These are phyloP conservation scores for Cossypha niveicapilla DNA, from an alignment of 2,797 vertebrate species.

Conservation along the genomic window DNA sequence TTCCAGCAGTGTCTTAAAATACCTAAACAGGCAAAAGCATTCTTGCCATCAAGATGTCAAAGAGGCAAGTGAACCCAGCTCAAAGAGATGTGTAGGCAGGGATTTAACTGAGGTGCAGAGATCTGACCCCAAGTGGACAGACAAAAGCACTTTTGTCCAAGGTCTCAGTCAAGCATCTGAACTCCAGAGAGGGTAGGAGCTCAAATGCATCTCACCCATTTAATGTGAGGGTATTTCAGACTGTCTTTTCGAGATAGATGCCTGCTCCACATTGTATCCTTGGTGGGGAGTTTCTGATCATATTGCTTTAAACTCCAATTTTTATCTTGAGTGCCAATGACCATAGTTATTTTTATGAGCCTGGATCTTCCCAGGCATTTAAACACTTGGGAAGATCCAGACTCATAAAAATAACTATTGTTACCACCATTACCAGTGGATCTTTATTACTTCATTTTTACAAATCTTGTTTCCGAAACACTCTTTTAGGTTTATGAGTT, in stretches of 20 bases:
- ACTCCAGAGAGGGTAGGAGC: background rate
- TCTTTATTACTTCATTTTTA: background rate
- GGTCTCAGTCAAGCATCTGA: background rate
- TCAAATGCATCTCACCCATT: background rate
- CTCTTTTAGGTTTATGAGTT: background rate
- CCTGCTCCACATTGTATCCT: background rate
- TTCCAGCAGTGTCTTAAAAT: background rate
- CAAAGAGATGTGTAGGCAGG: background rate
- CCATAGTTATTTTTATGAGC: background rate
- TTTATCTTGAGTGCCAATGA: background rate
- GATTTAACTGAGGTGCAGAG: background rate
- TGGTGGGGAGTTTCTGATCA: background rate
- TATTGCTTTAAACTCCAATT: background rate
- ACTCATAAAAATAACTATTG: background rate
- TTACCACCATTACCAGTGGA: background rate
- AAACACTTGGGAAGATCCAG: background rate
- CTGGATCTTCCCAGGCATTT: background rate
- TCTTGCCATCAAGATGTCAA: background rate
- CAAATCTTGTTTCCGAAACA: background rate
- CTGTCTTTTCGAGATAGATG: background rate
- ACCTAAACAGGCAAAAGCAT: background rate
- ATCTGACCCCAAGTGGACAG: background rate
- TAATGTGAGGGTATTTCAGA: background rate
- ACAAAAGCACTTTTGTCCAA: background rate
- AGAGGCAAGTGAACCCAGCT: background rate